phyloP scores from a whole-genome alignment of 1,140 invertebrate species.

The Drosophila biarmipes region DNA sequence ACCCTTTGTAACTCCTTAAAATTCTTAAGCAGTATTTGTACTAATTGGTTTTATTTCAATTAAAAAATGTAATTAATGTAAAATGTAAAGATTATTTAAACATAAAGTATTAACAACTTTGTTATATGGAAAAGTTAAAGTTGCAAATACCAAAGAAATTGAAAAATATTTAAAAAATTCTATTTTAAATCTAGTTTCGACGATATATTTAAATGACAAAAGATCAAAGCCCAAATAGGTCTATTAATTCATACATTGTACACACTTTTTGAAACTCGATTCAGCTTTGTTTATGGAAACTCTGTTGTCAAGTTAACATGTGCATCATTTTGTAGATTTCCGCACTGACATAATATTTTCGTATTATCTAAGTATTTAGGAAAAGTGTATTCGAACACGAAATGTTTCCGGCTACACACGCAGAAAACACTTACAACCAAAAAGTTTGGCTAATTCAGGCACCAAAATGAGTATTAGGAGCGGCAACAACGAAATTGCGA shows the following conservation, averaged over 20 bases:
- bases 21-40: neutral
- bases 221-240: constrained; percentile 3
- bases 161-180: too few relatives aligned
- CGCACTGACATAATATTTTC: neutral
- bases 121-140: too few relatives aligned
- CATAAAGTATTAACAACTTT: too few relatives aligned
- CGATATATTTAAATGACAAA: too few relatives aligned
- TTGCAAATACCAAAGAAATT: too few relatives aligned
- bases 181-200: too few relatives aligned
- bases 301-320: neutral
- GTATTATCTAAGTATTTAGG: neutral
- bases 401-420: constrained; percentile 10
- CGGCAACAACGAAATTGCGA: constrained; percentile 24
- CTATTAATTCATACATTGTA: neutral
- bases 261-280: neutral
- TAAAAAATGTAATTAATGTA: too few relatives aligned
- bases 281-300: neutral
- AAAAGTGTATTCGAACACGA: neutral
- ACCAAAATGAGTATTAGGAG: constrained; percentile 47
- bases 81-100: too few relatives aligned
- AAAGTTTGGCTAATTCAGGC: constrained; percentile 37
- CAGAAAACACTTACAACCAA: constrained; percentile 4
- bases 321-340: constrained; percentile 11
- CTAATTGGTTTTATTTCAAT: too few relatives aligned
- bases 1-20: neutral